Conservation (phyloP, 2,797 vertebrate species). For the Momotus momota region DNA sequence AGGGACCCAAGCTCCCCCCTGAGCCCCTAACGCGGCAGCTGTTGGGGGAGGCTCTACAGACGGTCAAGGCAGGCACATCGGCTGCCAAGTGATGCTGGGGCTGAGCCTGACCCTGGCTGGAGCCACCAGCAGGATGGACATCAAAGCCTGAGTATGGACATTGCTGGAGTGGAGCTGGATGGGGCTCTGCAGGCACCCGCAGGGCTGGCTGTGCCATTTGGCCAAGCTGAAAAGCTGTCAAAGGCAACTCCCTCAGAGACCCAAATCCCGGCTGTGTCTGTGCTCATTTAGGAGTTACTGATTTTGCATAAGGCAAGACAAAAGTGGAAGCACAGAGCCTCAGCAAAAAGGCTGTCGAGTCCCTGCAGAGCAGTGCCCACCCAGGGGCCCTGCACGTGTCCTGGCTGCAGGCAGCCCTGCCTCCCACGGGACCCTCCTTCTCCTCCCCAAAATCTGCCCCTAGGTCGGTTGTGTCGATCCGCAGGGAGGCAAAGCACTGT, state of each 20-base stretch:
- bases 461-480: rapidly evolving
- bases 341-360: not conserved
- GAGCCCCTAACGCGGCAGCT: not conserved
- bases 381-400: not conserved
- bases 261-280: not conserved
- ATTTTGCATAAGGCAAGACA: not conserved
- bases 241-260: not conserved
- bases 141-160: not conserved
- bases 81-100: not conserved
- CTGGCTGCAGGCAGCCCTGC: not conserved
- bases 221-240: not conserved
- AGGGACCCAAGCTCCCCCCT: not conserved
- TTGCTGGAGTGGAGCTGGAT: not conserved
- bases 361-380: not conserved
- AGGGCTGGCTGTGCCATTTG: rapidly evolving
- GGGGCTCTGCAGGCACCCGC: not conserved
- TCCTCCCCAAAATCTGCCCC: not conserved
- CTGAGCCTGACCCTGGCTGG: not conserved
- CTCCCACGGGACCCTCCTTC: not conserved
- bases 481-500: not conserved
- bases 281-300: not conserved
- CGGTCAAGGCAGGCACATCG: not conserved
- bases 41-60: rapidly evolving
- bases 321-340: not conserved
- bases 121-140: not conserved